Conservation (phyloP, 2,888 invertebrate species). For the Mythimna vitellina region DNA sequence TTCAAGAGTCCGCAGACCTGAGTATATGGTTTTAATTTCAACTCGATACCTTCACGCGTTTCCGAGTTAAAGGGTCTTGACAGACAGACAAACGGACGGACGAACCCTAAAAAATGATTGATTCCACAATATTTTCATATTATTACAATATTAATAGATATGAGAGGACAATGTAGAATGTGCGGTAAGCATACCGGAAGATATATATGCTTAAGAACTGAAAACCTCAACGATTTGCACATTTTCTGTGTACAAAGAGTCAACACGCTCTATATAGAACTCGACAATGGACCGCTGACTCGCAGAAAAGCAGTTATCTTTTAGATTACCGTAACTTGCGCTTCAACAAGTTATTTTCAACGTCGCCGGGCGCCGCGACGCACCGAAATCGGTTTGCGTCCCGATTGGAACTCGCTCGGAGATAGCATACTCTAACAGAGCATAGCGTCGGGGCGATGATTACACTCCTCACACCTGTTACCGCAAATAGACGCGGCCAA, state of each 20-base stretch:
- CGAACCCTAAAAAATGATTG: too few relatives aligned
- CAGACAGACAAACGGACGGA: too few relatives aligned
- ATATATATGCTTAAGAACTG: neutral
- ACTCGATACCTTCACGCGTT: too few relatives aligned
- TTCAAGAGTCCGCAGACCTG: too few relatives aligned
- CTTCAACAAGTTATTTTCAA: conserved; percentile 39
- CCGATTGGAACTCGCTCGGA: conserved; percentile 43
- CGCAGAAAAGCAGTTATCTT: neutral
- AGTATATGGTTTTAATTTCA: too few relatives aligned
- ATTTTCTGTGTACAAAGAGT: neutral
- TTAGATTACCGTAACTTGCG: conserved; percentile 13
- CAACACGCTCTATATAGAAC: neutral
- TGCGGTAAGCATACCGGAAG: neutral
- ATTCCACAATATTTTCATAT: too few relatives aligned
- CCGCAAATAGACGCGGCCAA: conserved; percentile 80
- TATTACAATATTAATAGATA: too few relatives aligned
- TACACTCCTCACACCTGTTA: conserved; percentile 74
- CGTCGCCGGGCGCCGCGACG: conserved; percentile 13
- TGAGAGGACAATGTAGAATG: too few relatives aligned
- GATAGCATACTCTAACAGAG: conserved; percentile 51
- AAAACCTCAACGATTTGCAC: neutral
- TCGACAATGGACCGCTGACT: neutral
- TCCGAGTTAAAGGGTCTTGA: too few relatives aligned
- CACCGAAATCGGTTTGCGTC: conserved; percentile 24
- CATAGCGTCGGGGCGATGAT: conserved; percentile 44